Percentiles rank a stretch among this genome's conserved stretches.
phyloP scores from a whole-genome alignment of 2,797 vertebrate species.

The Staurois parvus region DNA sequence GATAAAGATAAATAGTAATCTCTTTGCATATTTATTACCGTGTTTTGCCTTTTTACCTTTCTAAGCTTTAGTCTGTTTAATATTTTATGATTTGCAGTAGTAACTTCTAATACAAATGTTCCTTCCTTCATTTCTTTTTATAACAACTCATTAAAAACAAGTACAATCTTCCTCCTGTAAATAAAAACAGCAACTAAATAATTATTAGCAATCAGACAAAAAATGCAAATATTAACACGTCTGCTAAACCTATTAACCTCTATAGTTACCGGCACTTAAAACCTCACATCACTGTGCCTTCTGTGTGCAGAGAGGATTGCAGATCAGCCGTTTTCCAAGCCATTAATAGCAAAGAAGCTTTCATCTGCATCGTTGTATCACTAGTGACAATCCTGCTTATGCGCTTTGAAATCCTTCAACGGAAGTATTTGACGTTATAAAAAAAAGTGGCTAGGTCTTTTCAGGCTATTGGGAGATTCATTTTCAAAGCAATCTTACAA shows the following conservation, averaged over 20 bases:
- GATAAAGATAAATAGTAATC: too few relatives aligned
- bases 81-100: background rate
- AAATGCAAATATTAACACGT: background rate
- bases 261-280: slow-evolving; percentile 25
- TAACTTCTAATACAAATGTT: background rate
- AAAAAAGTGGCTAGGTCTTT: background rate
- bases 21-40: too few relatives aligned
- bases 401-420: slow-evolving; percentile 14
- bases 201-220: slow-evolving; percentile 21
- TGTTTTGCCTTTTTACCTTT: too few relatives aligned
- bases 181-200: background rate
- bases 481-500: slow-evolving; percentile 7
- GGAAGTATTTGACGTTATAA: slow-evolving; percentile 8
- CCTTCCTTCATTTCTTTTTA: background rate
- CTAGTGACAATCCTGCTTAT: slow-evolving; percentile 17
- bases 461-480: background rate
- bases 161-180: background rate
- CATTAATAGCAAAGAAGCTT: background rate
- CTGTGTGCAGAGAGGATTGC: slow-evolving; percentile 22
- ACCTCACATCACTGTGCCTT: slow-evolving; percentile 22
- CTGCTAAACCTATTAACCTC: slow-evolving; percentile 34
- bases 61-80: too few relatives aligned
- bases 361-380: background rate
- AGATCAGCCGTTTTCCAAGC: slow-evolving; percentile 9
- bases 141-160: background rate